phyloP scores from a whole-genome alignment of 2,888 invertebrate genomes.

The Protonemura montana region DNA sequence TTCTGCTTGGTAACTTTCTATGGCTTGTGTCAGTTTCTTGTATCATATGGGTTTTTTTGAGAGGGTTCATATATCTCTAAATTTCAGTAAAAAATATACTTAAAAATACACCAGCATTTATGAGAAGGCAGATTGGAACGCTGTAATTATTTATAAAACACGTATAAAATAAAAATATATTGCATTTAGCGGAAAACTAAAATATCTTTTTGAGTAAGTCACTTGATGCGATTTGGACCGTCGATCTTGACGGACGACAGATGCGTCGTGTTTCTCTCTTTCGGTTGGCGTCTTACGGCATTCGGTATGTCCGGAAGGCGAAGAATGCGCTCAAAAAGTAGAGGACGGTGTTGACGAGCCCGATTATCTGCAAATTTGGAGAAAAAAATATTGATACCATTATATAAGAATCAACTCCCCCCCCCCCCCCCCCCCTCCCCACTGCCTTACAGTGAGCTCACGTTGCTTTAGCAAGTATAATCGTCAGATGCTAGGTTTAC shows the following conservation, averaged over 20 bases:
- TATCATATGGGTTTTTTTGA: background rate
- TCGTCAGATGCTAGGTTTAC: too few species aligned
- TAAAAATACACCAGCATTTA: background rate
- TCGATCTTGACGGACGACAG: background rate
- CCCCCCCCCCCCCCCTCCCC: too few species aligned
- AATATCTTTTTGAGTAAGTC: background rate
- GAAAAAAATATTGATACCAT: background rate
- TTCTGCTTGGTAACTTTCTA: background rate
- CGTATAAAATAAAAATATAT: conserved; percentile 3
- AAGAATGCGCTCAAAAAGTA: conserved; percentile 81
- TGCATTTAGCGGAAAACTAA: background rate
- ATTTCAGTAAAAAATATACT: background rate
- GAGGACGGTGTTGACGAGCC: conserved; percentile 73
- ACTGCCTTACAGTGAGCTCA: too few species aligned
- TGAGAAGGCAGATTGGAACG: conserved; percentile 4
- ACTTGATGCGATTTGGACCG: conserved; percentile 7
- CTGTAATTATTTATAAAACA: background rate
- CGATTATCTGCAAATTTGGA: conserved; percentile 71
- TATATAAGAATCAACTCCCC: too few species aligned
- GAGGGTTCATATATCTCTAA: background rate
- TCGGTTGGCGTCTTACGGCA: conserved; percentile 63
- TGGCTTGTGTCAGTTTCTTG: background rate
- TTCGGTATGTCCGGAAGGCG: conserved; percentile 79
- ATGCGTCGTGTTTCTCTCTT: background rate
- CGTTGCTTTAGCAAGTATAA: too few species aligned